Evolutionary conservation across 1,140 invertebrate genomes (phyloP), one percentile per base, ranked within the genome.

Genomic region (Papilio polyxenes): DNA sequence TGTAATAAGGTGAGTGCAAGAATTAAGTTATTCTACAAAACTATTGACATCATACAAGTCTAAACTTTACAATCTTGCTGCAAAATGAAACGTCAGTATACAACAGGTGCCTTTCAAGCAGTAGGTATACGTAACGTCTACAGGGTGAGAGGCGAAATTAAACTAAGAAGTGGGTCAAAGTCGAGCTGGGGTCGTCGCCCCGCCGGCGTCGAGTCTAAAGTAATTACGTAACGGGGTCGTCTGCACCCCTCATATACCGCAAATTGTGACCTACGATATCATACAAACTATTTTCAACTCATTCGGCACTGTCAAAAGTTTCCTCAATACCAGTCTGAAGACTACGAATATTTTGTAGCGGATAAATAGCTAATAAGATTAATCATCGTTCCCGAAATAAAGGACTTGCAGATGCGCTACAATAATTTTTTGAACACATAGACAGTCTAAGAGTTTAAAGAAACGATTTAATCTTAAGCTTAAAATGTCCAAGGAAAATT

Each of bases 101-200:
- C 79, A 69, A 80, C 79, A 80, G 79, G 65, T 80, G 65, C 62
- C 65, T 69, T 23, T 44, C 75, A 77, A 31, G 51, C 51, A 23
- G 53, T 44, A 79, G 81, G 59, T 76, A 79, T 75, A 86, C 85
- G 85, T 87, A 87, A 90, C 88, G 87, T 90, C 87, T 89, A 81
- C 86, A 72, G 86, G 85, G 89, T 90, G 92, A 91, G 90, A 90
- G 89, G 86, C 87, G 90, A 89, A 93, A 93, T 93, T 92, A 93
- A 91, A 87, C 87, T 91, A 88, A 87, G 88, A 93, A 93, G 88
- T 93, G 88, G 92, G 92, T 93, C 92, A 93, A 93, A 93, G 92
- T 93, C 92, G 90, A 86, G 86, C 82, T 87, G 86, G 86, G 92
- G 92, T 92, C 92, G 88, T 85, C 88, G 92, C 53, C 89, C 92